These are phyloP conservation scores for Ceyx margarethae DNA, from an alignment of 2,113 vertebrate genomes.

Conservation along the genomic window DNA sequence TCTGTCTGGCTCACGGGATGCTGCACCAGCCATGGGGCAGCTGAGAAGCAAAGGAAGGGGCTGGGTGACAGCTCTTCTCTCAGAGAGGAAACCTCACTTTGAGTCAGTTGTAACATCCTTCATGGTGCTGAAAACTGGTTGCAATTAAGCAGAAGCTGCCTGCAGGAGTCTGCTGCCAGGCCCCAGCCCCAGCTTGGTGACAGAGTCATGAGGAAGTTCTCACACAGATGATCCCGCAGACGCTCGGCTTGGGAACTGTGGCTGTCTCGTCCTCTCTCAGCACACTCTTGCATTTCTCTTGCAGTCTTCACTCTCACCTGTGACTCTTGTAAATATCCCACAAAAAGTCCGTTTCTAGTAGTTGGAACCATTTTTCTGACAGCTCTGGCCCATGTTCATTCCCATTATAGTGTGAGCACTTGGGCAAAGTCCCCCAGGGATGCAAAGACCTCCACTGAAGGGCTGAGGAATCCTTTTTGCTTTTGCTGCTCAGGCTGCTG, in stretches of 20 bases:
- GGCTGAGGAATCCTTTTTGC: neutral
- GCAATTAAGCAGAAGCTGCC: neutral
- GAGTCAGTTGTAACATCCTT: neutral
- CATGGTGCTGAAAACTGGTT: neutral
- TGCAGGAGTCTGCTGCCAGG: neutral
- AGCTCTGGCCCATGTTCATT: neutral
- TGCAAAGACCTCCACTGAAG: neutral
- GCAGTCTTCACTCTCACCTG: neutral
- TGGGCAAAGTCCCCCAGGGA: no score
- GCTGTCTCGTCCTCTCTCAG: neutral
- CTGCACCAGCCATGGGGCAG: neutral
- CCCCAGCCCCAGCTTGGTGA: rapidly evolving
- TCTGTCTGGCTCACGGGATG: neutral
- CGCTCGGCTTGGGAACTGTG: neutral
- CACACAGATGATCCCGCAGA: neutral
- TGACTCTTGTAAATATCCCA: neutral
- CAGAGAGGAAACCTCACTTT: neutral
- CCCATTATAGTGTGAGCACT: neutral
- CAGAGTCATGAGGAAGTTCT: neutral
- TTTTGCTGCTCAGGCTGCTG: neutral
- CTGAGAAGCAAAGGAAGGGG: neutral
- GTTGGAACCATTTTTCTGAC: neutral
- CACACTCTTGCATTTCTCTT: neutral
- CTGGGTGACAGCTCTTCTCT: neutral
- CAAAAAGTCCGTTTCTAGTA: neutral